Conservation (phyloP, 2,888 invertebrate species). For the Apantesis nais region DNA sequence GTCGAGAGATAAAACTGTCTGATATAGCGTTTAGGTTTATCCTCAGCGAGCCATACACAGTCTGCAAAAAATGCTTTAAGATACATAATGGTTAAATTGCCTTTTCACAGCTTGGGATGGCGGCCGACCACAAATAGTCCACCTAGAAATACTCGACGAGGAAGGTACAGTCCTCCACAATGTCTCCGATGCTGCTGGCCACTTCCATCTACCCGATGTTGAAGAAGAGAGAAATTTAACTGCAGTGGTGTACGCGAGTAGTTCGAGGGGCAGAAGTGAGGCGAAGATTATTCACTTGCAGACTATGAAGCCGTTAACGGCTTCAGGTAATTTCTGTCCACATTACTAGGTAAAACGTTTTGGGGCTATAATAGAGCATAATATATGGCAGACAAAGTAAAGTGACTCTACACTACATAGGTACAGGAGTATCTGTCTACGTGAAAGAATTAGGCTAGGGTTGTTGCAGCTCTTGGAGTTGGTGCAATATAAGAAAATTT, state of each 20-base stretch:
- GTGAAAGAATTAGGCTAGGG: too few species aligned
- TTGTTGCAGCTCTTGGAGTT: too few species aligned
- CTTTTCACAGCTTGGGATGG: constrained; percentile 68
- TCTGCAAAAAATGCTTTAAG: neutral
- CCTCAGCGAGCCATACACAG: neutral
- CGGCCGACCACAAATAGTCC: constrained; percentile 65
- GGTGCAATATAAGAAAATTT: too few species aligned
- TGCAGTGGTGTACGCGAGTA: constrained; percentile 64
- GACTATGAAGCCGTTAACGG: constrained; percentile 53
- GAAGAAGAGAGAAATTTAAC: constrained; percentile 60
- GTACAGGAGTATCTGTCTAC: too few species aligned
- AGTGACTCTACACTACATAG: too few species aligned
- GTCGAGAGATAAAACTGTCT: neutral
- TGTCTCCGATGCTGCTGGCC: constrained; percentile 58
- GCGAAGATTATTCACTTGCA: constrained; percentile 51
- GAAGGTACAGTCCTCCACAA: constrained; percentile 57
- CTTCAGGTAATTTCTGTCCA: constrained; percentile 50
- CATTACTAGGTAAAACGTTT: too few species aligned
- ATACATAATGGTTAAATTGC: neutral
- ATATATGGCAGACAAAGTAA: too few species aligned
- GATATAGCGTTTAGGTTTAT: neutral
- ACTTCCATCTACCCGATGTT: constrained; percentile 59
- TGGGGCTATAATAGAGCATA: too few species aligned
- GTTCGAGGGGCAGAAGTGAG: constrained; percentile 60
- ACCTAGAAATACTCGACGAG: constrained; percentile 57